Percentiles rank a stretch among this genome's conserved stretches.
Evolutionary conservation across 2,888 invertebrate genomes (phyloP).

Genomic region (Lasioglossum calceatum): DNA sequence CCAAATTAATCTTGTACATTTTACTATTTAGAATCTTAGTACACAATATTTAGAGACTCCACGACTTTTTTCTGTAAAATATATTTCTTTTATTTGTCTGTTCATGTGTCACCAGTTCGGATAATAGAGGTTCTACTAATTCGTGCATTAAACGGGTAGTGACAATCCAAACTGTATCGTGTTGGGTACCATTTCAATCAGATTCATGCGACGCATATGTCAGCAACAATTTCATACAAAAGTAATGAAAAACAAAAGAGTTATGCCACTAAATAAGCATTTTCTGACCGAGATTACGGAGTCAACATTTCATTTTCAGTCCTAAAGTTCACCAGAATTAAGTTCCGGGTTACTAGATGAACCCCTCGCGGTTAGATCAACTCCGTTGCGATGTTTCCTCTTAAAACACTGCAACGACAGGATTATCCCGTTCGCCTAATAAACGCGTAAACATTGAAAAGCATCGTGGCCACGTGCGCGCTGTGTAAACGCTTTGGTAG

Average conservation of each 20-base stretch:
- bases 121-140: too few relatives aligned
- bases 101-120: too few relatives aligned
- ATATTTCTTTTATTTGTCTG: too few relatives aligned
- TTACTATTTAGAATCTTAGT: too few relatives aligned
- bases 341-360: background rate
- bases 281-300: background rate
- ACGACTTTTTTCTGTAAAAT: too few relatives aligned
- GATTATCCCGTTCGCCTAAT: constrained; percentile 48
- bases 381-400: constrained; percentile 14
- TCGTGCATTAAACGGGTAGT: background rate
- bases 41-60: too few relatives aligned
- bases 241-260: background rate
- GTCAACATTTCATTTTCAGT: background rate
- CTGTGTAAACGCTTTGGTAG: constrained; percentile 58
- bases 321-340: background rate
- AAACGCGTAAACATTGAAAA: constrained; percentile 59
- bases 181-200: too few relatives aligned
- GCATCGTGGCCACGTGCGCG: constrained; percentile 60
- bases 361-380: background rate
- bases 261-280: background rate
- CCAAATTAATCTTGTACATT: too few relatives aligned
- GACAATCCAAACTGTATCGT: background rate
- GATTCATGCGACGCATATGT: background rate
- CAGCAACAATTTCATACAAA: background rate
- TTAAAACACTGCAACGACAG: constrained; percentile 37